Conservation (phyloP, 1,140 invertebrate genomes). For the Pachypsylla venusta region DNA sequence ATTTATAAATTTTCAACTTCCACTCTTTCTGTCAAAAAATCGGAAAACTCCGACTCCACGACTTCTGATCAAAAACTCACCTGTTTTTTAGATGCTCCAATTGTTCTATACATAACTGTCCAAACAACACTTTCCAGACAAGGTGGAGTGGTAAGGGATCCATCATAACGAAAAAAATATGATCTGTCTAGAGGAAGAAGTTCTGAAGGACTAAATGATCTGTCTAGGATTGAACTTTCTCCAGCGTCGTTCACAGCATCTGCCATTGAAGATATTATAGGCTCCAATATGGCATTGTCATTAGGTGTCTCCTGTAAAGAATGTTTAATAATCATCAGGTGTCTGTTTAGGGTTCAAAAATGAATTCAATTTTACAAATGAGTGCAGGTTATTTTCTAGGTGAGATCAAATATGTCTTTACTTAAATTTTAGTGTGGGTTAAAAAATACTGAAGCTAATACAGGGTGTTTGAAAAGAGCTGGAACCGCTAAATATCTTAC, state of each 20-base stretch:
- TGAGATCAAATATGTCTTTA: too few relatives aligned
- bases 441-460: too few relatives aligned
- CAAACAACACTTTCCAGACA: constrained; percentile 57
- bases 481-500: too few relatives aligned
- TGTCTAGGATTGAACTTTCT: constrained; percentile 18
- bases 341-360: constrained; percentile 20
- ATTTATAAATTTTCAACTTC: background rate
- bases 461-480: too few relatives aligned
- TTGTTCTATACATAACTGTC: constrained; percentile 46
- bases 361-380: too few relatives aligned
- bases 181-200: constrained; percentile 37
- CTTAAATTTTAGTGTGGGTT: too few relatives aligned
- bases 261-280: constrained; percentile 33
- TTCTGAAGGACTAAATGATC: constrained; percentile 29
- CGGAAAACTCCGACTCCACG: background rate
- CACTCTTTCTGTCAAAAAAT: background rate
- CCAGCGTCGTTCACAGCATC: constrained; percentile 26
- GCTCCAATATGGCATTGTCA: constrained; percentile 34
- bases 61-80: constrained; percentile 27
- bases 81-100: constrained; percentile 41
- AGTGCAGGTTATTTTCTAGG: too few relatives aligned
- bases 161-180: constrained; percentile 48
- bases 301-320: constrained; percentile 29
- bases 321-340: constrained; percentile 24
- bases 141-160: constrained; percentile 57